These are phyloP conservation scores for Heliconius congener DNA, from an alignment of 1,140 invertebrate species.

Conservation along the genomic window DNA sequence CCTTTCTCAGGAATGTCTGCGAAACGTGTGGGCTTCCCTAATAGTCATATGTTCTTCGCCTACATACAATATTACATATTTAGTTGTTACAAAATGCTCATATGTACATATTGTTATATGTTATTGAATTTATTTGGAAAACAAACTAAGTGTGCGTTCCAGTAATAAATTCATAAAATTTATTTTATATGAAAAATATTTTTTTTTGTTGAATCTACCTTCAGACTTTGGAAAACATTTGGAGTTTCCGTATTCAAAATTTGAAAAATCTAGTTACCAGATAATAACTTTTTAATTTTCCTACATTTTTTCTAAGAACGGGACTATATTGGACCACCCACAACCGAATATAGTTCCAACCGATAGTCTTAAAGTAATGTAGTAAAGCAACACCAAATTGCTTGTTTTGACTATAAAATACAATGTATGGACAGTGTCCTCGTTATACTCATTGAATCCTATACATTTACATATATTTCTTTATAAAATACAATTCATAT, in stretches of 20 bases:
- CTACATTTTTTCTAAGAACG: not conserved
- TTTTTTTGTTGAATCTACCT: too few relatives aligned
- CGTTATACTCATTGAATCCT: not conserved
- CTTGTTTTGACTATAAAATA: not conserved
- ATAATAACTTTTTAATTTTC: not conserved
- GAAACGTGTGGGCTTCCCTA: conserved; percentile 56
- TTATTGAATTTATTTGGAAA: too few relatives aligned
- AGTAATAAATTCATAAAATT: too few relatives aligned
- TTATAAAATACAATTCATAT: not conserved
- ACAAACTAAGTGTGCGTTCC: too few relatives aligned
- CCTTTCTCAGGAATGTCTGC: conserved; percentile 62
- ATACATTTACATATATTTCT: not conserved
- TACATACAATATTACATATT: conserved; percentile 25
- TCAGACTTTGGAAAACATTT: too few relatives aligned
- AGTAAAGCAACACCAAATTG: not conserved
- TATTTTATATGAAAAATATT: too few relatives aligned
- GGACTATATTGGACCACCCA: not conserved
- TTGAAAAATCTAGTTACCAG: not conserved
- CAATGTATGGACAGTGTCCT: not conserved
- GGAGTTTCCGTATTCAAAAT: not conserved
- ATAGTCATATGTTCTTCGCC: conserved; percentile 37
- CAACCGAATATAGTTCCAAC: not conserved
- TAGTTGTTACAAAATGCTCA: not conserved
- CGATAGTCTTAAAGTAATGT: not conserved
- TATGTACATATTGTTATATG: not conserved